These are phyloP conservation scores for Hetaerina americana DNA, from an alignment of 1,140 invertebrate genomes.

Conservation along the genomic window DNA sequence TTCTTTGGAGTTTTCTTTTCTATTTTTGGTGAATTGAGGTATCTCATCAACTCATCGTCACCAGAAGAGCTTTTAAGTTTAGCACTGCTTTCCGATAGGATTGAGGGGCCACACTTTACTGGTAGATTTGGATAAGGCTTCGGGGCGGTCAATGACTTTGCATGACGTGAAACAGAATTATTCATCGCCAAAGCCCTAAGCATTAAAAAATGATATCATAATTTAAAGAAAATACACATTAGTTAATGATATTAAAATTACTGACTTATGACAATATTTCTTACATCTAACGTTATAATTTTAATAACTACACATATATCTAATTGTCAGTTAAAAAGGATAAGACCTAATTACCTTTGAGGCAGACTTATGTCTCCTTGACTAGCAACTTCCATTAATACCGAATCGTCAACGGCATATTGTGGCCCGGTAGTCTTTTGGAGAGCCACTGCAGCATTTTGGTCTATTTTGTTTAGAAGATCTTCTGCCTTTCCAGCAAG, in stretches of 20 bases:
- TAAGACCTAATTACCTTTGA: background rate
- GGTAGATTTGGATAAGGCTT: background rate
- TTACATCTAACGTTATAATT: too few species aligned
- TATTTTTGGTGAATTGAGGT: background rate
- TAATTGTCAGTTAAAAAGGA: too few species aligned
- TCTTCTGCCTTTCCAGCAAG: constrained; percentile 72
- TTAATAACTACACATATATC: too few species aligned
- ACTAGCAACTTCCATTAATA: background rate
- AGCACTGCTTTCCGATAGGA: background rate
- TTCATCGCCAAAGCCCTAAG: too few species aligned
- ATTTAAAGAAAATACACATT: too few species aligned
- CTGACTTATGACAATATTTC: too few species aligned
- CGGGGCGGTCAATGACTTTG: background rate
- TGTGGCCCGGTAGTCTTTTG: constrained; percentile 27
- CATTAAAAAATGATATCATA: too few species aligned
- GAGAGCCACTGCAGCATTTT: constrained; percentile 64
- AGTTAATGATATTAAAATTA: too few species aligned
- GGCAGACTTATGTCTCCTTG: background rate
- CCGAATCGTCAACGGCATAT: background rate
- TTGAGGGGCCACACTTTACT: background rate
- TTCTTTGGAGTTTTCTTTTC: background rate
- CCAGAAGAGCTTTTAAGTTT: background rate
- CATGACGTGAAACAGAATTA: too few species aligned
- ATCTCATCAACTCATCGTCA: background rate
- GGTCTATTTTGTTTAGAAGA: constrained; percentile 70